phyloP scores from a whole-genome alignment of 1,140 invertebrate species.

The Microplitis demolitor region DNA sequence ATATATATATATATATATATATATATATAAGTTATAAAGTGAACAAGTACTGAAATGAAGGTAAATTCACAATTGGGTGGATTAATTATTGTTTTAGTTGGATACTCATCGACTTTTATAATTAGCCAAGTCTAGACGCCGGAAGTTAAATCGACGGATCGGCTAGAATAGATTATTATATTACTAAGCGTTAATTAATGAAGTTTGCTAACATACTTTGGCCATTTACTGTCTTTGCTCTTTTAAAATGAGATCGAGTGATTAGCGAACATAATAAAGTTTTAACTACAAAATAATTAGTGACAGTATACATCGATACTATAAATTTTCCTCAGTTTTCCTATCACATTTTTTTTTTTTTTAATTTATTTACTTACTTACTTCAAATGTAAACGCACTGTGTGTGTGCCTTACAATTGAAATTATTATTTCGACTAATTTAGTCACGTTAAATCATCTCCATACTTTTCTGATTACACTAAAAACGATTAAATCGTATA shows the following conservation, averaged over 20 bases:
- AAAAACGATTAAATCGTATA: too few relatives aligned
- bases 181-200: slow-evolving; percentile 5
- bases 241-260: not conserved
- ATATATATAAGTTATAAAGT: not conserved
- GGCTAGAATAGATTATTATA: not conserved
- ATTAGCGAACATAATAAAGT: not conserved
- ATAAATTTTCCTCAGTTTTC: not conserved
- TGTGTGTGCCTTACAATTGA: too few relatives aligned
- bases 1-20: too few relatives aligned
- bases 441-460: too few relatives aligned
- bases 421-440: too few relatives aligned
- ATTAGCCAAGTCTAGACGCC: not conserved
- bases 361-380: too few relatives aligned
- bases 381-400: too few relatives aligned
- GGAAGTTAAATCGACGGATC: not conserved
- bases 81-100: slow-evolving; percentile 8
- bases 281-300: not conserved
- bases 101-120: slow-evolving; percentile 6
- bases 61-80: not conserved
- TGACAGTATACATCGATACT: not conserved
- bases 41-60: not conserved
- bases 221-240: not conserved
- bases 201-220: not conserved
- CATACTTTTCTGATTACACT: too few relatives aligned
- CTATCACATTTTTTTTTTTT: not conserved